Evolutionary conservation across 2,113 vertebrate species (phyloP), one percentile per base, ranked within the genome.

Genomic region (Felis catus): DNA sequence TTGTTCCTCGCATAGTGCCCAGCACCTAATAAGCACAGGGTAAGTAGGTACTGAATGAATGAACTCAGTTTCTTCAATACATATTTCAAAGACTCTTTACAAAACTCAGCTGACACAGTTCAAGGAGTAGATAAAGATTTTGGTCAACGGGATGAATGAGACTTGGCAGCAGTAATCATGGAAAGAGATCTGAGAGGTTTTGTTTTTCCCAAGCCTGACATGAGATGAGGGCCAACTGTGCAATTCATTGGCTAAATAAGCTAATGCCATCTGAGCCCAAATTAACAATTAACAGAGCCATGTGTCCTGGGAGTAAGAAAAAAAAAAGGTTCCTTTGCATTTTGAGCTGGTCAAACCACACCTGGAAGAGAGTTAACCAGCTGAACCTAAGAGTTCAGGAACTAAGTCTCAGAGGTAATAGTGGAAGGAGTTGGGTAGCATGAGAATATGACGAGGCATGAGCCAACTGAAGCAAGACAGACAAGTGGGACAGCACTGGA

Each of bases 61-160:
- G 7, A 95, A 94, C 39, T 70, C 73, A n/a, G 39, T 84, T 93
- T 92, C 95, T 55, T 76, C 63, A 82, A 53, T 58, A 39, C 19
- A 11, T 86, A 70, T 82, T 95, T 58, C 92, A 92, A 95, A 97
- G 78, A 41, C 41, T 27, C 21, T 83, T 96, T 68, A 91, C 2
- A 65, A 96, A 97, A 81, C 45, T 23, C 53, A 96, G 19, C 0
- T 41, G 66, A 85, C 53, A 73, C 33, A 48, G 51, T 76, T 76
- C 48, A 87, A 94, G 82, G 87, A 70, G 68, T 15, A 90, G 53
- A 94, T 68, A 90, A 95, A 96, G 83, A 76, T 78, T 95, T 25
- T 80, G 78, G 68, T 92, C 41, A 79, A 83, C 36, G 74, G 29
- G 33, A 92, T 71, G 66, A 48, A 89, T 89, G 70, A 97, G 51